A percentile compares a stretch with the other conserved stretches of the same genome.
Evolutionary conservation across 2,797 vertebrate genomes (phyloP).

Genomic region (Parambassis ranga): DNA sequence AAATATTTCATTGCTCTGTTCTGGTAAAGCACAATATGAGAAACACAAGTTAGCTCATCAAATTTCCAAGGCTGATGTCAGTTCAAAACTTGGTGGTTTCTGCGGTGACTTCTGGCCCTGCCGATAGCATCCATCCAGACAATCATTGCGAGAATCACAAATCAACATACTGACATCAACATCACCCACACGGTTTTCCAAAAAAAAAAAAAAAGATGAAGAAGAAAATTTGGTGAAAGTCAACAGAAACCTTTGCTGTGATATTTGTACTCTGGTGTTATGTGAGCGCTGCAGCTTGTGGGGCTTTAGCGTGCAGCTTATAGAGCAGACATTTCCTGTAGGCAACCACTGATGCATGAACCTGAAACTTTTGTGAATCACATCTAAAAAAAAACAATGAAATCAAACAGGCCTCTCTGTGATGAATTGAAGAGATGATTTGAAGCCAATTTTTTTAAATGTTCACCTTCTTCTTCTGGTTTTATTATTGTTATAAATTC

Average conservation of each 20-base stretch:
- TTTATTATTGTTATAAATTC: not conserved
- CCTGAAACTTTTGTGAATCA: conserved; percentile 62
- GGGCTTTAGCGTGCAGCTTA: conserved; percentile 21
- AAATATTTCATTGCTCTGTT: conserved; percentile 61
- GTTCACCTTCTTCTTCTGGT: not conserved
- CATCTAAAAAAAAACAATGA: conserved; percentile 41
- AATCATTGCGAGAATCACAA: conserved; percentile 70
- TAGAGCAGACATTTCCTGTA: conserved; percentile 70
- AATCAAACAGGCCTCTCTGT: not conserved
- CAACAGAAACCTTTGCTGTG: conserved; percentile 54
- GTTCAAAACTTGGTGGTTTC: conserved; percentile 76
- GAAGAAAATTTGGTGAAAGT: conserved; percentile 71
- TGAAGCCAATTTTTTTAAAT: not conserved
- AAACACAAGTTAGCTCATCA: conserved; percentile 70
- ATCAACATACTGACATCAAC: conserved; percentile 71
- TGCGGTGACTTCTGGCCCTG: conserved; percentile 70
- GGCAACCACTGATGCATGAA: conserved; percentile 48
- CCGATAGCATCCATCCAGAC: conserved; percentile 63
- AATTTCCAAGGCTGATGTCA: conserved; percentile 75
- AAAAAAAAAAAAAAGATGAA: conserved; percentile 37
- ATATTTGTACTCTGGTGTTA: conserved; percentile 39
- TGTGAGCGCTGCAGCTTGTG: conserved; percentile 25
- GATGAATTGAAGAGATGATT: conserved; percentile 10
- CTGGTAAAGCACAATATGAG: conserved; percentile 77
- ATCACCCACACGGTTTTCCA: conserved; percentile 76